Percentiles rank a stretch among this genome's conserved stretches.
Evolutionary conservation across 2,797 vertebrate genomes (phyloP).

Genomic region (Hapalemur alaotrensis): DNA sequence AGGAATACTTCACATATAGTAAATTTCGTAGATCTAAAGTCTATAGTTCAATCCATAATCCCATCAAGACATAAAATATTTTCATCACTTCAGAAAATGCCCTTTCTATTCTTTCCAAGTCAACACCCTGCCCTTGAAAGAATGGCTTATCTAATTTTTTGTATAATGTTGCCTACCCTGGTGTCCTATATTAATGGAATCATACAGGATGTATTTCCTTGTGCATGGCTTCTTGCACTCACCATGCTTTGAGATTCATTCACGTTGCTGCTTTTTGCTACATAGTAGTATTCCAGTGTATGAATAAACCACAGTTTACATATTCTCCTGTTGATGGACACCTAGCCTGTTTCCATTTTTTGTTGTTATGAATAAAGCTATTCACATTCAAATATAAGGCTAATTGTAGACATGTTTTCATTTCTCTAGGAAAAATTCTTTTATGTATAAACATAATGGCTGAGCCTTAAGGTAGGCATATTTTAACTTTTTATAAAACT

Average conservation of each 20-base stretch:
- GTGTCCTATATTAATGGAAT: background rate
- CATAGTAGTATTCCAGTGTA: background rate
- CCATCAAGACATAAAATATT: background rate
- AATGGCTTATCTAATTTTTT: background rate
- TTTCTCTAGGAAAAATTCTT: background rate
- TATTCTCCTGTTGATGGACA: background rate
- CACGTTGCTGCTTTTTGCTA: background rate
- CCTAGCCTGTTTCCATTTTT: background rate
- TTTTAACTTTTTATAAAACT: background rate
- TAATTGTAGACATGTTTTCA: background rate
- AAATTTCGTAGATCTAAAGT: background rate
- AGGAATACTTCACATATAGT: background rate
- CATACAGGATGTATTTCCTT: background rate
- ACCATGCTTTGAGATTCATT: background rate
- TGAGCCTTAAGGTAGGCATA: no score
- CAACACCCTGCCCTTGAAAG: background rate
- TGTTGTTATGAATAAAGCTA: background rate
- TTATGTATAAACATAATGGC: background rate
- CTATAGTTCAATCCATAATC: background rate
- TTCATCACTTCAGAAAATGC: background rate
- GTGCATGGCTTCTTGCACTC: background rate
- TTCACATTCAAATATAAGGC: background rate
- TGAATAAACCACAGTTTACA: background rate
- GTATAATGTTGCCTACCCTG: background rate
- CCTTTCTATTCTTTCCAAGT: background rate